Percentiles rank a stretch among this genome's conserved stretches.
phyloP scores from a whole-genome alignment of 2,797 vertebrate genomes.

The Artibeus lituratus region DNA sequence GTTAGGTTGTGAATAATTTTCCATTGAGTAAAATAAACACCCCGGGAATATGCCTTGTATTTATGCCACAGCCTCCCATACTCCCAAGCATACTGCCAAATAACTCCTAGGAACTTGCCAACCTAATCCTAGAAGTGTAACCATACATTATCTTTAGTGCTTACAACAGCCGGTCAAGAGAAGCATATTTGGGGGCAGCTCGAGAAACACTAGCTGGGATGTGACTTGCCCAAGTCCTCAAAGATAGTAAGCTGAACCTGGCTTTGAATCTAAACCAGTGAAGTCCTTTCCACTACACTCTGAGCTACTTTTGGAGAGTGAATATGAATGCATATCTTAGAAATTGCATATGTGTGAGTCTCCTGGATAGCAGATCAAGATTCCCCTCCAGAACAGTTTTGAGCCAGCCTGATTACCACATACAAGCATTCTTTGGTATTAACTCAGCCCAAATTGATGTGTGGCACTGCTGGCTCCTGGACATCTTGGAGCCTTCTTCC shows the following conservation, averaged over 20 bases:
- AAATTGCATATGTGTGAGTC: background rate
- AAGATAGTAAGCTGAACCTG: background rate
- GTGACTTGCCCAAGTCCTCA: slow-evolving; percentile 13
- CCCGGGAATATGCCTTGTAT: slow-evolving; percentile 68
- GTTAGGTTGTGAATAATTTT: slow-evolving; percentile 61
- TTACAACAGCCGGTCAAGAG: slow-evolving; percentile 52
- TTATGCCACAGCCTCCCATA: slow-evolving; percentile 71
- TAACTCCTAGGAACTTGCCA: slow-evolving; percentile 72
- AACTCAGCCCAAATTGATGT: background rate
- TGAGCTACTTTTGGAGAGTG: background rate
- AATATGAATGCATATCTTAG: background rate
- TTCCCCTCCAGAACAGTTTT: background rate
- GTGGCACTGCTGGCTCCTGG: background rate
- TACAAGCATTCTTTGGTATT: background rate
- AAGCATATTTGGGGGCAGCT: slow-evolving; percentile 47
- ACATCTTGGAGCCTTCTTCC: background rate
- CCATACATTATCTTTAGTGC: slow-evolving; percentile 68
- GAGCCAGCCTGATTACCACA: background rate
- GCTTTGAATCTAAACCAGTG: background rate
- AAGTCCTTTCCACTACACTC: background rate
- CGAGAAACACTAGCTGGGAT: slow-evolving; percentile 31
- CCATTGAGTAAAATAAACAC: slow-evolving; percentile 70
- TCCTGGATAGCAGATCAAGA: background rate
- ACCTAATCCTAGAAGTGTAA: slow-evolving; percentile 66
- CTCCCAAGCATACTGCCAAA: slow-evolving; percentile 69